Evolutionary conservation across 2,797 vertebrate species (phyloP), one percentile per base, ranked within the genome.

Genomic region (Lemur catta): DNA sequence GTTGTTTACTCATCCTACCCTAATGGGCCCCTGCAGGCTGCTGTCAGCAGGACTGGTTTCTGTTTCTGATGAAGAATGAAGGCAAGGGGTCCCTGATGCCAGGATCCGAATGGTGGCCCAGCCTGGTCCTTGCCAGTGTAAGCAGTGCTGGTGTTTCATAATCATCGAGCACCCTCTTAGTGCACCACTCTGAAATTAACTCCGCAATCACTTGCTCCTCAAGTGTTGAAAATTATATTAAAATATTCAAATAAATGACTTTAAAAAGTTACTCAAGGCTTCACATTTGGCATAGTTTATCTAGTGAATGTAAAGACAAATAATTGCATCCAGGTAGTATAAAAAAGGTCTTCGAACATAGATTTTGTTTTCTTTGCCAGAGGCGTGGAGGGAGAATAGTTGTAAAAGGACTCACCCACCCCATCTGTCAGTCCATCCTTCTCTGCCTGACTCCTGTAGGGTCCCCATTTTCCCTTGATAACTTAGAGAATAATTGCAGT

Each of bases 21-120:
- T 96, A 88, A 96, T 80, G 96, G 96, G 85, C 61, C 91, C 84
- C 93, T 63, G 81, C 78, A 78, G 91, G 92, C 88, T 35, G 3
- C 35, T 84, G 95, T 76, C 91, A 96, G 67, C 50, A 84, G 50
- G 93, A 95, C 67, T 90, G 67, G 48, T 93, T 90, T 94, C 84
- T 87, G 72, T 84, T 78, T 93, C 91, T 94, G 84, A 93, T 94
- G 89, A 95, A 92, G 93, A 94, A 81, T 93, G 92, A 95, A 96
- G 69, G 35, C 57, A 6, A 35, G 89, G 43, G 71, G 59, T 91
- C 67, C 85, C 85, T 88, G 76, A 63, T 96, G 97, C 87, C 69
- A 41, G 84, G 6, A 26, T 50, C 61, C 81, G 81, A 96, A 84
- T 12, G 52, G 52, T 75, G 52, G 75, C 80, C 90, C 88, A 86